A percentile compares a stretch with the other conserved stretches of the same genome.
These are phyloP conservation scores for Heliopora coerulea DNA, from an alignment of 92 coral and sea anemone genomes.

Conservation along the genomic window DNA sequence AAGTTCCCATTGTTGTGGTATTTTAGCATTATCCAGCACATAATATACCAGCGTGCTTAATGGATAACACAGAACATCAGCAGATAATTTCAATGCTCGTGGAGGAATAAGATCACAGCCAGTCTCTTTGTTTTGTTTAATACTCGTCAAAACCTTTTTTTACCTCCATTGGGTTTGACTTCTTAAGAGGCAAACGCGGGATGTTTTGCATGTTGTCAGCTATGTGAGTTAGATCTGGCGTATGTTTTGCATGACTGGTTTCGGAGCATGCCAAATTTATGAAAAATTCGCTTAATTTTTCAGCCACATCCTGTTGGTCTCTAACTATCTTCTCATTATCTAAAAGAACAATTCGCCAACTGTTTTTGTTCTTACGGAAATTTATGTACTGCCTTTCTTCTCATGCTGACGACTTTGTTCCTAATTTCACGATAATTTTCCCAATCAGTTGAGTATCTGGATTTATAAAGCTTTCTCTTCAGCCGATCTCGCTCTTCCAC, in stretches of 20 bases:
- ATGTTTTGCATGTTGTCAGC: neutral
- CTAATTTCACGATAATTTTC: constrained; percentile 52
- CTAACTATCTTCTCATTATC: constrained; percentile 9
- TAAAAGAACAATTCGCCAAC: constrained; percentile 34
- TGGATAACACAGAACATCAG: constrained; percentile 58
- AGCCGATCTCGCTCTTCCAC: neutral
- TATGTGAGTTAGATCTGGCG: neutral
- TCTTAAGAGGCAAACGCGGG: constrained; percentile 38
- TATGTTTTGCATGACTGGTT: no score
- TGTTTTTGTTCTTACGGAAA: constrained; percentile 33
- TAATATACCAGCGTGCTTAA: constrained; percentile 45
- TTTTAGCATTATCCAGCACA: constrained; percentile 22
- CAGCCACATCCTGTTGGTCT: constrained; percentile 14
- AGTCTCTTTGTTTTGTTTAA: constrained; percentile 37
- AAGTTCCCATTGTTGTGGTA: constrained; percentile 56
- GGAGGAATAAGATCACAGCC: constrained; percentile 57
- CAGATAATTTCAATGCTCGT: constrained; percentile 47
- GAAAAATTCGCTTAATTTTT: constrained; percentile 42
- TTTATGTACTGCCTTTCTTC: constrained; percentile 55
- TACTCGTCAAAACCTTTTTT: neutral
- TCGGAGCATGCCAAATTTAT: neutral
- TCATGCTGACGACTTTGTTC: constrained; percentile 57
- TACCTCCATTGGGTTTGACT: constrained; percentile 57
- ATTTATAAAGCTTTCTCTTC: constrained; percentile 47
- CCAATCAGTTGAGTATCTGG: constrained; percentile 52